A percentile compares a stretch with the other conserved stretches of the same genome.
phyloP scores from a whole-genome alignment of 2,113 vertebrate genomes.

The Daboia siamensis region DNA sequence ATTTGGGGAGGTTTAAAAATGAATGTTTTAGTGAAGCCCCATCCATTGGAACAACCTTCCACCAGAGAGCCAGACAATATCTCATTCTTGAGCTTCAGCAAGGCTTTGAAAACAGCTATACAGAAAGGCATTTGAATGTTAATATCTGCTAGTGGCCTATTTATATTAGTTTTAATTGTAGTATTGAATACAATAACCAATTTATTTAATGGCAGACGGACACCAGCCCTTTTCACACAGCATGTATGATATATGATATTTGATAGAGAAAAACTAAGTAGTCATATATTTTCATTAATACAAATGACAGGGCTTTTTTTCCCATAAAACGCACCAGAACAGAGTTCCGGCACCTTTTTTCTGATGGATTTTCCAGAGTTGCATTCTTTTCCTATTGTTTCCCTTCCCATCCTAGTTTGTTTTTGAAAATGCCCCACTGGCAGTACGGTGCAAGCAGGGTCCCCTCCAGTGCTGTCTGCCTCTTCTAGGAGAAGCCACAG shows the following conservation, averaged over 20 bases:
- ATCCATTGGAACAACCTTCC: background rate
- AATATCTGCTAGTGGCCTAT: background rate
- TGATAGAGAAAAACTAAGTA: background rate
- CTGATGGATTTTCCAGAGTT: no score
- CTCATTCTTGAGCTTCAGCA: background rate
- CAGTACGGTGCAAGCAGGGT: no score
- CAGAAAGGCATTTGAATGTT: background rate
- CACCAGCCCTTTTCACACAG: background rate
- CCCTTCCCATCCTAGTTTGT: no score
- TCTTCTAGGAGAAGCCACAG: no score
- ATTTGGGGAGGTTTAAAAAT: background rate
- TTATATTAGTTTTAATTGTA: background rate
- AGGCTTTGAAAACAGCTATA: background rate
- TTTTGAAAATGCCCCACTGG: no score
- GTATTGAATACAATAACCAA: background rate
- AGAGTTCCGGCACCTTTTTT: no score
- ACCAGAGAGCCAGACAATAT: background rate
- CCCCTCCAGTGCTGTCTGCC: no score
- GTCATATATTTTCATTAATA: background rate
- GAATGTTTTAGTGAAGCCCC: background rate
- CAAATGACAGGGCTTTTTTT: no score
- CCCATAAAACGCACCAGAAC: no score
- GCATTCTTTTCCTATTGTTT: no score
- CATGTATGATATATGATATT: background rate
- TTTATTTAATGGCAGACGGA: background rate